Evolutionary conservation across 2,888 invertebrate species (phyloP).

Genomic region (Nipponacmea schrenckii): DNA sequence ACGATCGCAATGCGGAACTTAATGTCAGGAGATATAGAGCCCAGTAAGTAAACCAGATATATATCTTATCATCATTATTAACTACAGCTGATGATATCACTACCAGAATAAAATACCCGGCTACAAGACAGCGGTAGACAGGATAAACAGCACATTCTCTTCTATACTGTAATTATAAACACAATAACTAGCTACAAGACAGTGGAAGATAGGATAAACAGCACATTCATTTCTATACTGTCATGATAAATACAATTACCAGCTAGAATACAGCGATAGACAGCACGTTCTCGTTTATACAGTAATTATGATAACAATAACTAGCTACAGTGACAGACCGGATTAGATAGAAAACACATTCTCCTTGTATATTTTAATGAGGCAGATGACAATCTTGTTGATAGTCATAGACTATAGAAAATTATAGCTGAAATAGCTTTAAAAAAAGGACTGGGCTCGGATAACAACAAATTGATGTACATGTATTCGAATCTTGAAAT

Average conservation of each 20-base stretch:
- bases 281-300: too few species aligned
- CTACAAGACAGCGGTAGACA: slow-evolving; percentile 22
- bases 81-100: slow-evolving; percentile 28
- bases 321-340: slow-evolving; percentile 8
- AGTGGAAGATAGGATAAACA: slow-evolving; percentile 28
- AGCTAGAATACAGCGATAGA: slow-evolving; percentile 21
- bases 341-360: too few species aligned
- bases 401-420: too few species aligned
- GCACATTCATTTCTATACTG: too few species aligned
- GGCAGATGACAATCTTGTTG: too few species aligned
- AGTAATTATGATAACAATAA: slow-evolving; percentile 16
- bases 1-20: slow-evolving; percentile 25
- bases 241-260: slow-evolving; percentile 31
- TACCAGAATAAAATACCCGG: slow-evolving; percentile 28
- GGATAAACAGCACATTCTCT: slow-evolving; percentile 22
- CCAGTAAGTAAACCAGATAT: slow-evolving; percentile 44
- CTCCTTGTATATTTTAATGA: too few species aligned
- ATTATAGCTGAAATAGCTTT: too few species aligned
- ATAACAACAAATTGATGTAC: too few species aligned
- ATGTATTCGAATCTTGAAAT: too few species aligned
- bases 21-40: slow-evolving; percentile 30
- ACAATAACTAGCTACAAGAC: slow-evolving; percentile 26
- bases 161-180: neutral
- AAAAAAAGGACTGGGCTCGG: too few species aligned
- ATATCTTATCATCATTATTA: slow-evolving; percentile 29